Evolutionary conservation across 92 coral and sea anemone genomes (phyloP).

Genomic region (Hydrozoanthus gracilis): DNA sequence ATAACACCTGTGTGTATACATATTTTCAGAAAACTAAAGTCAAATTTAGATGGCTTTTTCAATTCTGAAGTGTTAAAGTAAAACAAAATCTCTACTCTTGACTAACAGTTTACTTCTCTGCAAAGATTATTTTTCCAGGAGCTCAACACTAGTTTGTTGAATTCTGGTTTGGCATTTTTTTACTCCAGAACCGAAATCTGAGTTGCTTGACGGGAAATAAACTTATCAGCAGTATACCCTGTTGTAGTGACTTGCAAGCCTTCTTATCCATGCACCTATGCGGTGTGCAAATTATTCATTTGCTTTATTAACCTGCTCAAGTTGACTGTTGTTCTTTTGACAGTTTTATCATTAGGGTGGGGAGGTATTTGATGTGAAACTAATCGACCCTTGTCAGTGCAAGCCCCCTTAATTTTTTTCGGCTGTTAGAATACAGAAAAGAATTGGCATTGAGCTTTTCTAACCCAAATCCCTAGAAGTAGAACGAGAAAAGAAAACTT

Average conservation of each 20-base stretch:
- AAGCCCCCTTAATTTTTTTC: too few relatives aligned
- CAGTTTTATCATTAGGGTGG: background rate
- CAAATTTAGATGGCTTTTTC: too few relatives aligned
- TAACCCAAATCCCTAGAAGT: too few relatives aligned
- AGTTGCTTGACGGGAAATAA: background rate
- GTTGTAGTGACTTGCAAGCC: conserved; percentile 1
- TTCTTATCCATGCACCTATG: background rate
- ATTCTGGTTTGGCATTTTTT: background rate
- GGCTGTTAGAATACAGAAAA: too few relatives aligned
- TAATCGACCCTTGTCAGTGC: too few relatives aligned
- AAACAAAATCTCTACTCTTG: too few relatives aligned
- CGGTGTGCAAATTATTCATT: background rate
- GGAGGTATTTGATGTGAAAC: too few relatives aligned
- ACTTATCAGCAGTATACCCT: background rate
- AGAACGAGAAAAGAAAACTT: too few relatives aligned
- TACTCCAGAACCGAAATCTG: background rate
- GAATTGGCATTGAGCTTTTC: too few relatives aligned
- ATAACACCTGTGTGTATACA: too few relatives aligned
- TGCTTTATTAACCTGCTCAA: background rate
- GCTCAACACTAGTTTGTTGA: background rate
- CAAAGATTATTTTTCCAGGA: background rate
- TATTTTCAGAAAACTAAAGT: too few relatives aligned
- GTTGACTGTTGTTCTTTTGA: background rate
- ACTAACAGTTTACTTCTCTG: background rate
- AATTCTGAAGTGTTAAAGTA: too few relatives aligned